A percentile compares a stretch with the other conserved stretches of the same genome.
Evolutionary conservation across 1,140 invertebrate species (phyloP).

Genomic region (Pristionchus pacificus): DNA sequence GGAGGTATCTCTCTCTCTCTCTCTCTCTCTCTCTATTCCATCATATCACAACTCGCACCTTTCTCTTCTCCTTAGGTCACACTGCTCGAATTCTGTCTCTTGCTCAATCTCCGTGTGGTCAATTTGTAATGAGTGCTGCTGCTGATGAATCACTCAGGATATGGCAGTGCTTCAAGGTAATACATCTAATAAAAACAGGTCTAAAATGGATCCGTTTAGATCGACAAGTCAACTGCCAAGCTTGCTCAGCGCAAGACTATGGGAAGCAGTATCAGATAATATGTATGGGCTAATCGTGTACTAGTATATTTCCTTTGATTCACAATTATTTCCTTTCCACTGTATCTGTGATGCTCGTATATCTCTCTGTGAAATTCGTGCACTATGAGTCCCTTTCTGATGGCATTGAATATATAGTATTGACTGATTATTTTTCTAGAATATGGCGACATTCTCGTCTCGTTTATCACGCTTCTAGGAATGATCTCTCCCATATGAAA

Average conservation of each 20-base stretch:
- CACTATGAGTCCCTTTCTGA: no score
- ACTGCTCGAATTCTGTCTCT: slow-evolving; percentile 5
- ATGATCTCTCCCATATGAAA: no score
- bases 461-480: no score
- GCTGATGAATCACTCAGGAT: slow-evolving; percentile 20
- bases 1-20: not conserved
- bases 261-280: no score
- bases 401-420: no score
- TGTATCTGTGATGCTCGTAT: not conserved
- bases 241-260: not conserved
- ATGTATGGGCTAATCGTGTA: not conserved
- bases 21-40: not conserved
- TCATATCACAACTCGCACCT: not conserved
- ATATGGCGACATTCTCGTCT: no score
- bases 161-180: slow-evolving; percentile 22
- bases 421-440: no score
- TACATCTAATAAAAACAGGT: slow-evolving; percentile 2
- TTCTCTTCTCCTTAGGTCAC: not conserved
- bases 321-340: not conserved
- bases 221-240: slow-evolving; percentile 15
- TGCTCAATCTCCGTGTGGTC: slow-evolving; percentile 2
- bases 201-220: slow-evolving; percentile 4
- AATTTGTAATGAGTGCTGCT: slow-evolving; percentile 10
- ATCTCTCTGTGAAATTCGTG: not conserved
- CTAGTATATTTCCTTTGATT: not conserved